Evolutionary conservation across 2,888 invertebrate species (phyloP), one percentile per base, ranked within the genome.

Genomic region (Standfussiana lucernea): DNA sequence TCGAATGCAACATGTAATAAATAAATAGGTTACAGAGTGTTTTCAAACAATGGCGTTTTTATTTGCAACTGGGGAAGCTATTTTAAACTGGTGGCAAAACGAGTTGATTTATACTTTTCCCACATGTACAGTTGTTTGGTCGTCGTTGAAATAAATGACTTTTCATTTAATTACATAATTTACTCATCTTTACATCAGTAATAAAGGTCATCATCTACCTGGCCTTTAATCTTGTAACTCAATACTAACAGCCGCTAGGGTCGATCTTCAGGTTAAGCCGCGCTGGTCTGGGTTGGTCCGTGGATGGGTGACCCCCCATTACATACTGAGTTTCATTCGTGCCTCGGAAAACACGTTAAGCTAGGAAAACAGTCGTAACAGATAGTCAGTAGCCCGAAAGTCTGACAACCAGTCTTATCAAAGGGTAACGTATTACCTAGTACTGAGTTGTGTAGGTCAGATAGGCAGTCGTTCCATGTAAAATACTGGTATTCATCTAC

Each of bases 1-100:
- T 70, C 10, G 21, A 70, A 45, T 77, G 72, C 45, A 53, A 61
- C 32, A 66, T 72, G 45, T 47, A 15, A n/a, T 45, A 64, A 77
- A 79, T 53, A 53, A 47, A 64, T 47, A 21, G 0, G 28, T 40
- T 4, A 21, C 40, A 24, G 15, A 47, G 21, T 24, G 11, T 68
- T 37, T 76, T 21, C 37, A 59, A 40, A 56, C 11, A 62, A 7
- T 37, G 15, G 21, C 7, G 13, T 37, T 78, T 74, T 28, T 53
- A 4, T 75, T 64, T 61, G 18, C 32, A 45, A 21, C 21, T 21
- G 2, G 15, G 1, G 4, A 28, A 42, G 7, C 2, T 35, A 11
- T 74, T 61, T 62, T 24, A 37, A 45, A 62, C 32, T 15, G 35
- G 28, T 15, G 15, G 40, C 15, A 8, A 37, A 65, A 35, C 8